Evolutionary conservation across 2,113 vertebrate genomes (phyloP).

Genomic region (Dunckerocampus dactyliophorus): DNA sequence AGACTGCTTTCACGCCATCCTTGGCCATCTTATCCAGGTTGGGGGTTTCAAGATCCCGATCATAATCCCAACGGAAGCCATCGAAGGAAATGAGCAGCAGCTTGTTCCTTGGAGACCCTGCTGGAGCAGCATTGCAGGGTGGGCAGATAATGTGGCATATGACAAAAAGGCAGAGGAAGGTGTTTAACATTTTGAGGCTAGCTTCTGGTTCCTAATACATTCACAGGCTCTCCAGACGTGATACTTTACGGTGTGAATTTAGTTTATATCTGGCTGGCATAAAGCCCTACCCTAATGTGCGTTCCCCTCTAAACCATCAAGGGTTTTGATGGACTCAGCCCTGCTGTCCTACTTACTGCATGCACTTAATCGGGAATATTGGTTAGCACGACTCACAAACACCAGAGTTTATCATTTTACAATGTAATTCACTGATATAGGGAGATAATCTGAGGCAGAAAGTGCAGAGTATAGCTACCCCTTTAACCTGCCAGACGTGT

Average conservation of each 20-base stretch:
- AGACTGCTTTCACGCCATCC: slow-evolving; percentile 76
- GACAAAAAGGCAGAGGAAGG: slow-evolving; percentile 2
- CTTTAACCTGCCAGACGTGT: no score
- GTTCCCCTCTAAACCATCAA: no score
- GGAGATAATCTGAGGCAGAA: neutral
- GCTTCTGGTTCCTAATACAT: neutral
- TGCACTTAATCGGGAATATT: no score
- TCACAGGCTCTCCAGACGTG: no score
- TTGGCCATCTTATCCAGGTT: slow-evolving; percentile 77
- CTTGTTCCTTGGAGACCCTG: slow-evolving; percentile 45
- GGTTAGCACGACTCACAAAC: neutral
- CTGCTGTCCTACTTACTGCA: neutral
- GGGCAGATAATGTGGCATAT: neutral
- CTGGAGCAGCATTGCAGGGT: neutral
- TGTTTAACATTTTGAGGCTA: neutral
- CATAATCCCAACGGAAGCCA: slow-evolving; percentile 83
- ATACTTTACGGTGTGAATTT: no score
- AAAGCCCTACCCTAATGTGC: neutral
- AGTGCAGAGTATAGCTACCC: no score
- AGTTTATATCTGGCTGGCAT: no score
- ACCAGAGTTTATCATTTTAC: neutral
- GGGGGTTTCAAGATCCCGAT: slow-evolving; percentile 79
- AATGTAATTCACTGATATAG: neutral
- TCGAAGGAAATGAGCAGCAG: slow-evolving; percentile 72
- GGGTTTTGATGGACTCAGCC: neutral